Conservation (phyloP, 2,113 vertebrate genomes). For the Gambusia affinis region DNA sequence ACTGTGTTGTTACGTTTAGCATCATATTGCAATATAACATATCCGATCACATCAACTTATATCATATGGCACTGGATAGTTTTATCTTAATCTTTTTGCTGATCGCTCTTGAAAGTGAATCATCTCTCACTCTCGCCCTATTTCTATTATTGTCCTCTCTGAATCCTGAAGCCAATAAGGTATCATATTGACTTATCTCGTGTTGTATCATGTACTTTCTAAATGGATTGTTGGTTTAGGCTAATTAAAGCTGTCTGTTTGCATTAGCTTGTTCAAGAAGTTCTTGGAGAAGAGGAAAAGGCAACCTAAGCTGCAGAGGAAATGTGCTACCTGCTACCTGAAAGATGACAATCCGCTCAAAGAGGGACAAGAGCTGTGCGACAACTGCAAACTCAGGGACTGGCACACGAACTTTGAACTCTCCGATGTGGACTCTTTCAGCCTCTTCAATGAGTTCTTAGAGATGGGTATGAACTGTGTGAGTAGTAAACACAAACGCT, state of each 20-base stretch:
- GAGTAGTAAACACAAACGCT: not conserved
- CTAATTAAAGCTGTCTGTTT: slow-evolving; percentile 12
- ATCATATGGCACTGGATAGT: too few relatives aligned
- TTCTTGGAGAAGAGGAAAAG: slow-evolving; percentile 59
- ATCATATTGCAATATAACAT: too few relatives aligned
- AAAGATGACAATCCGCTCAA: slow-evolving; percentile 64
- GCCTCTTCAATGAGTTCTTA: slow-evolving; percentile 92
- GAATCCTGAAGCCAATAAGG: too few relatives aligned
- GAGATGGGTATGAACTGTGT: slow-evolving; percentile 87
- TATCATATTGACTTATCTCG: too few relatives aligned
- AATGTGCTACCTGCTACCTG: slow-evolving; percentile 77
- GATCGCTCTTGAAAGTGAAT: too few relatives aligned
- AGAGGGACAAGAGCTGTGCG: slow-evolving; percentile 66
- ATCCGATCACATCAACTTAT: too few relatives aligned
- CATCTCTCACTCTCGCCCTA: too few relatives aligned
- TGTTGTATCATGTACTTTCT: too few relatives aligned
- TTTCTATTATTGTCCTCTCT: too few relatives aligned
- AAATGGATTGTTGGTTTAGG: not conserved
- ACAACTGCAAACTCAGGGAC: slow-evolving; percentile 76
- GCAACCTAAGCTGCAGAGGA: slow-evolving; percentile 76
- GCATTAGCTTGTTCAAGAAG: slow-evolving; percentile 72
- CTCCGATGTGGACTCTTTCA: slow-evolving; percentile 84
- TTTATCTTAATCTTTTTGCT: too few relatives aligned
- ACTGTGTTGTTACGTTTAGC: too few relatives aligned
- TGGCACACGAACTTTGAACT: slow-evolving; percentile 88